Base-by-base conservation (phyloP, 2,888 invertebrate genomes). In the Deilephila elpenor region DNA sequence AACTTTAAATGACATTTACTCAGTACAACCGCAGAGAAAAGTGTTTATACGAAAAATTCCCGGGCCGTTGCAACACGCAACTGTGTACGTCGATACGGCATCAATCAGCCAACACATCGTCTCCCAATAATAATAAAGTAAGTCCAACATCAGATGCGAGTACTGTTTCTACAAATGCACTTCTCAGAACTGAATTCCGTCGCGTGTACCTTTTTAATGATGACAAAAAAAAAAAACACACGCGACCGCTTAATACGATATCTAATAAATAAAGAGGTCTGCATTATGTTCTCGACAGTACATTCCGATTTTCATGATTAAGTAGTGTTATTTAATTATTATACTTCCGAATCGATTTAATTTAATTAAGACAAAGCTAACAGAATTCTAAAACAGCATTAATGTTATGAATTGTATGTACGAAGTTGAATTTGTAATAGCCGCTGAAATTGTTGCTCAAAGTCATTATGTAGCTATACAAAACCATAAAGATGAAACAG, bases 91-190 rank as follows among this genome's bases (percentile, higher is more conserved):
- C 80, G 83, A 83, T 82, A 79, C 76, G 71, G 82, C 86, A 89
- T 89, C 89, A 88, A 87, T 90, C 89, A 86, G 83, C 74, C 75
- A 84, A 83, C 82, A 82, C 79, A 84, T 67, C 72, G n/a, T 59
- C 83, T 80, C 78, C 85, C 87, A 88, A 90, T 90, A 88, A 90
- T 88, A 89, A 89, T 89, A 90, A 89, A 89, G 84, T 84, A 84
- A 85, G 77, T 82, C 74, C 78, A 75, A 77, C 82, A 89, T 88
- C 86, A 80, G 87, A 87, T 89, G 86, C 79, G 83, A 83, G 83
- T 85, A 89, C 88, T 88, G 83, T 84, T 83, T 82, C 84, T 79
- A 86, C 86, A 83, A 88, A 88, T 86, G 87, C 80, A 82, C 85
- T 90, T 89, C 89, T 86, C 74, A 82, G 87, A 88, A 89, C 81